A percentile compares a stretch with the other conserved stretches of the same genome.
These are phyloP conservation scores for Temnothorax unifasciatus DNA, from an alignment of 2,888 invertebrate species.

Conservation along the genomic window DNA sequence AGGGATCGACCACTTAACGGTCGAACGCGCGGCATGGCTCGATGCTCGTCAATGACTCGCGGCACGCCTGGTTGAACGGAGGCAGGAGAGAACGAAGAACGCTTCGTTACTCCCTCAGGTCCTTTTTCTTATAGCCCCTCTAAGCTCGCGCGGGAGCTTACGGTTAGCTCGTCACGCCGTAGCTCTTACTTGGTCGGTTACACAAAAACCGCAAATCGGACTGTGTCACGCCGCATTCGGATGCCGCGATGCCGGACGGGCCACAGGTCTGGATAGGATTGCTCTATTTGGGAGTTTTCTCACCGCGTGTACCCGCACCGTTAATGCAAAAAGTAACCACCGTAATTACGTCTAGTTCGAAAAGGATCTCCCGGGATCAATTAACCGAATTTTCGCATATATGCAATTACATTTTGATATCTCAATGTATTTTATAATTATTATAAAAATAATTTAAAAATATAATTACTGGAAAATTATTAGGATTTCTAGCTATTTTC, in stretches of 20 bases:
- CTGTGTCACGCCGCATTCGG: slow-evolving; percentile 25
- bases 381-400: background rate
- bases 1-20: slow-evolving; percentile 79
- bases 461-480: background rate
- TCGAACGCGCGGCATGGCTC: slow-evolving; percentile 82
- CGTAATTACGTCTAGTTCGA: background rate
- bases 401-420: background rate
- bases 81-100: slow-evolving; percentile 63
- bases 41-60: slow-evolving; percentile 77
- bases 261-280: background rate
- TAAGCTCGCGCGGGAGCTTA: slow-evolving; percentile 8
- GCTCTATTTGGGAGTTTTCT: slow-evolving; percentile 4
- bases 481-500: background rate
- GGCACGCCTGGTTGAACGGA: slow-evolving; percentile 33
- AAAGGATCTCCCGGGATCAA: background rate
- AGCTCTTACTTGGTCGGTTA: slow-evolving; percentile 33
- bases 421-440: slow-evolving; percentile 9
- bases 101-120: slow-evolving; percentile 73
- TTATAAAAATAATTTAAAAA: background rate
- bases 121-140: slow-evolving; percentile 61
- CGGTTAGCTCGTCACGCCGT: slow-evolving; percentile 38
- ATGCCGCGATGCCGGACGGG: slow-evolving; percentile 14
- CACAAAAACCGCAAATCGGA: slow-evolving; percentile 48
- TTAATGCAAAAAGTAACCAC: slow-evolving; percentile 11
- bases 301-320: background rate